phyloP scores from a whole-genome alignment of 2,113 vertebrate genomes.

The Alexandromys fortis region DNA sequence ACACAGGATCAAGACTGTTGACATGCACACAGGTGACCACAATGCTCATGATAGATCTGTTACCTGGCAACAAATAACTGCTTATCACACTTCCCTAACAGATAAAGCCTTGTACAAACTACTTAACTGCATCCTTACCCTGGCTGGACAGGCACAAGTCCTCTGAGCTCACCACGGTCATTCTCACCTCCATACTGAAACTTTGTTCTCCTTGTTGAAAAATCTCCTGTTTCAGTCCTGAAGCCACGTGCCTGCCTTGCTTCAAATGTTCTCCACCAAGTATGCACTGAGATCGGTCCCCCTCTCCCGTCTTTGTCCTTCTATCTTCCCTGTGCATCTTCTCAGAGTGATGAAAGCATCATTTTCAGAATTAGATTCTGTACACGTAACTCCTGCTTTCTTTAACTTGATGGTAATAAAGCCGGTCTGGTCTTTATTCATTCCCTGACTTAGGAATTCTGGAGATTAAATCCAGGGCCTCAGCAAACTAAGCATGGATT shows the following conservation, averaged over 20 bases:
- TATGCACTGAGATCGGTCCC: neutral
- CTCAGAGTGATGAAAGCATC: neutral
- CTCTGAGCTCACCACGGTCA: rapidly evolving
- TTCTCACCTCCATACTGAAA: neutral
- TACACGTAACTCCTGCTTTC: neutral
- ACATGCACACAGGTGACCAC: neutral
- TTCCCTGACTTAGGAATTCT: neutral
- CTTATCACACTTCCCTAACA: neutral
- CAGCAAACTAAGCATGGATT: neutral
- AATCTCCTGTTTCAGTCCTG: neutral
- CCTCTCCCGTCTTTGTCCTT: neutral
- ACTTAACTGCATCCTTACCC: neutral
- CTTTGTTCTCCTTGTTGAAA: neutral
- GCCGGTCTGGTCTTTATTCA: neutral
- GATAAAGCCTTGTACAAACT: neutral
- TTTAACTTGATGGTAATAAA: neutral
- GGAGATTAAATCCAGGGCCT: neutral
- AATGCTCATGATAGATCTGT: neutral
- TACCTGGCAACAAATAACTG: neutral
- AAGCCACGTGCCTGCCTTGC: neutral
- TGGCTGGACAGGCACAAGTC: neutral
- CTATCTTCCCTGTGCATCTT: neutral
- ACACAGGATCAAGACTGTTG: neutral
- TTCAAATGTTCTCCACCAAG: neutral
- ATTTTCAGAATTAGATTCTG: neutral